Base-by-base conservation (phyloP, 1,140 invertebrate species). In the Psilanteris sp. region DNA sequence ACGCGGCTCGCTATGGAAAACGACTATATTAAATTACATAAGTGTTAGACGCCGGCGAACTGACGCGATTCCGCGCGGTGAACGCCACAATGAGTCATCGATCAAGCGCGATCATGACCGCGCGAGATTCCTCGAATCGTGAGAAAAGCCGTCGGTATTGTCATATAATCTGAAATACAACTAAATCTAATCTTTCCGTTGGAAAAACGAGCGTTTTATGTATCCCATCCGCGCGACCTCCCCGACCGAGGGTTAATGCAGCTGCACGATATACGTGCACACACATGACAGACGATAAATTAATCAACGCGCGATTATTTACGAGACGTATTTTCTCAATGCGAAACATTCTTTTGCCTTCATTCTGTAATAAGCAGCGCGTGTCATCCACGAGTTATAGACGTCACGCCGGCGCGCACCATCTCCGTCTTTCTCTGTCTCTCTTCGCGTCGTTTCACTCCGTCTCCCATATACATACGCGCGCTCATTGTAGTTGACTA, bases 301-400 rank as follows among this genome's bases (percentile, higher is more conserved):
- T 73, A 73, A 73, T 73, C 59, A 73, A 62, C 41, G 48, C 37
- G 26, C 59, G 43, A 73, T 73, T 73, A 73, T 73, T 57, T 66
- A 73, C 59, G 59, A 52, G 70, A 73, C 70, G 29, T 50, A 71
- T 66, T 66, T 66, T 61, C 66, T 54, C 43, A 66, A 70, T 54
- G 66, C 36, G 48, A 50, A 66, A 66, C 66, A 66, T 76, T 76
- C 64, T 68, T 70, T 64, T 54, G 50, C 64, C 52, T 64, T 62
- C 48, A 59, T 59, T 71, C 43, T 61, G 66, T 59, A 70, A 77
- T 66, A 66, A 77, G 64, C 57, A 61, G 54, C 73, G 57, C 59
- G 66, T 77, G 73, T 77, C 73, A 59, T 70, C 59, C 20, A 18
- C 73, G 52, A 77, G 64, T 71, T 59, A 70, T 77, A 70, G 52